Evolutionary conservation across 2,888 invertebrate genomes (phyloP).

Genomic region (Andrena dorsata): DNA sequence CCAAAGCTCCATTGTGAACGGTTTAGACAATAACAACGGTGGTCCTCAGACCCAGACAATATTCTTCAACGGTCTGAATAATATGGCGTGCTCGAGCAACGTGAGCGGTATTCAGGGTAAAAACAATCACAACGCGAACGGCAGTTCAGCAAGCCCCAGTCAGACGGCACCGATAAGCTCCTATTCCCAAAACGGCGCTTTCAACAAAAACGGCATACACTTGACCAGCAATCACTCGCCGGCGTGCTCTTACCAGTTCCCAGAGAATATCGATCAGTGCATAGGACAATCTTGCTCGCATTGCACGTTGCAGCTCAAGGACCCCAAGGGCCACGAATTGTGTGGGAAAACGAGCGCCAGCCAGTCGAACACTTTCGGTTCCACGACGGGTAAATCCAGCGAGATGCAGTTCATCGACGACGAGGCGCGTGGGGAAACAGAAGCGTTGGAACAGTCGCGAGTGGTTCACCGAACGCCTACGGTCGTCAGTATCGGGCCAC

Average conservation of each 20-base stretch:
- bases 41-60: slow-evolving; percentile 71
- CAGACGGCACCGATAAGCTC: slow-evolving; percentile 30
- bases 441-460: slow-evolving; percentile 61
- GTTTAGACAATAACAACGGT: slow-evolving; percentile 65
- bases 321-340: slow-evolving; percentile 63
- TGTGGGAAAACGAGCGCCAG: slow-evolving; percentile 72
- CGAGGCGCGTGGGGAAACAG: slow-evolving; percentile 83
- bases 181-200: slow-evolving; percentile 29
- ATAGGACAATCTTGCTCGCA: slow-evolving; percentile 66
- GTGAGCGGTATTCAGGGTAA: slow-evolving; percentile 72
- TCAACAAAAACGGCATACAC: slow-evolving; percentile 68
- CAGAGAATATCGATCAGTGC: slow-evolving; percentile 76
- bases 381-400: slow-evolving; percentile 85
- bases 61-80: slow-evolving; percentile 75
- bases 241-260: slow-evolving; percentile 78
- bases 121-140: slow-evolving; percentile 71
- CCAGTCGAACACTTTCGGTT: slow-evolving; percentile 35
- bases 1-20: slow-evolving; percentile 69
- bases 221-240: slow-evolving; percentile 75
- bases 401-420: slow-evolving; percentile 91
- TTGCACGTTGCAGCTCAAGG: slow-evolving; percentile 75
- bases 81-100: slow-evolving; percentile 57
- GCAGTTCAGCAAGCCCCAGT: slow-evolving; percentile 35
- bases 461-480: slow-evolving; percentile 86
- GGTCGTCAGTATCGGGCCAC: slow-evolving; percentile 89